These are phyloP conservation scores for Cynaeus angustus DNA, from an alignment of 2,888 invertebrate genomes.

Conservation along the genomic window DNA sequence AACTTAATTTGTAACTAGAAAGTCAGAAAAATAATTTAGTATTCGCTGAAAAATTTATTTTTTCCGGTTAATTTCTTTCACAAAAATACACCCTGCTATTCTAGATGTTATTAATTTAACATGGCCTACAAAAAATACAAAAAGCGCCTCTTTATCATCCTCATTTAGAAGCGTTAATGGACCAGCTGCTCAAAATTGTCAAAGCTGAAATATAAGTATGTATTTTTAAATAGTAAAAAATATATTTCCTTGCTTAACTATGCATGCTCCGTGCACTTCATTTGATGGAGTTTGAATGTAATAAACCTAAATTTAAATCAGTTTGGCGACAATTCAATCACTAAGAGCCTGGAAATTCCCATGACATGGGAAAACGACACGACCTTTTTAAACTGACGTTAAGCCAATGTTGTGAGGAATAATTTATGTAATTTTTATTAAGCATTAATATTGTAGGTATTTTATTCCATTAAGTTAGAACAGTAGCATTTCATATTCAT, in stretches of 20 bases:
- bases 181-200: constrained; percentile 6
- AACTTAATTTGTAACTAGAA: background rate
- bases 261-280: background rate
- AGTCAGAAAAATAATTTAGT: constrained; percentile 1
- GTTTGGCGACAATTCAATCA: constrained; percentile 8
- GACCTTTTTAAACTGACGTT: too few relatives aligned
- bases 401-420: too few relatives aligned
- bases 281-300: background rate
- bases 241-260: background rate
- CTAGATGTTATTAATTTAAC: constrained; percentile 4
- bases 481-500: constrained; percentile 1
- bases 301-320: constrained; percentile 6
- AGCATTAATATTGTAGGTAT: too few relatives aligned
- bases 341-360: background rate
- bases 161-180: constrained; percentile 11
- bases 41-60: constrained; percentile 1
- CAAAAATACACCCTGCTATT: background rate
- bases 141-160: background rate
- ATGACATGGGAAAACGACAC: background rate
- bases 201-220: background rate
- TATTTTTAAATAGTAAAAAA: constrained; percentile 3
- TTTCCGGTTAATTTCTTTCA: constrained; percentile 1
- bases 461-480: too few relatives aligned
- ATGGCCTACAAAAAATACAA: constrained; percentile 1
- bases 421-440: too few relatives aligned